phyloP scores from a whole-genome alignment of 2,113 vertebrate genomes.

The Tragelaphus scriptus region DNA sequence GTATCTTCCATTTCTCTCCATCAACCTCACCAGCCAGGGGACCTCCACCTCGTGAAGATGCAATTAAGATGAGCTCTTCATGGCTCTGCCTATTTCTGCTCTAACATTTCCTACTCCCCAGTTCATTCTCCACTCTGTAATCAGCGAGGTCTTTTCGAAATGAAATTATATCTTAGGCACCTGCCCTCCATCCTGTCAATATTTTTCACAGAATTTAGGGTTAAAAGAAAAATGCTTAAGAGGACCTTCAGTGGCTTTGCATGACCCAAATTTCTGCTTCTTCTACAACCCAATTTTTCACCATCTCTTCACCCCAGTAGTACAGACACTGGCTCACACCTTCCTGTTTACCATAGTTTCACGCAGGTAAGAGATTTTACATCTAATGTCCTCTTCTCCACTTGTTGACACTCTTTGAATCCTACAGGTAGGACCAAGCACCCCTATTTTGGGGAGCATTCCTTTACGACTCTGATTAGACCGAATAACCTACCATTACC shows the following conservation, averaged over 20 bases:
- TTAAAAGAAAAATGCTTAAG: neutral
- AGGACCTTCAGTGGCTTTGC: neutral
- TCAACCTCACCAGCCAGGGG: neutral
- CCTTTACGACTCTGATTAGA: neutral
- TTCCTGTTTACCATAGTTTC: neutral
- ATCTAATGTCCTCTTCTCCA: too few relatives aligned
- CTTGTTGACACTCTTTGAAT: neutral
- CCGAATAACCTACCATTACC: neutral
- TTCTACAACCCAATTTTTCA: neutral
- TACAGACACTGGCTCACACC: neutral
- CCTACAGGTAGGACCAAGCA: neutral
- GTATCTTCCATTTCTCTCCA: neutral
- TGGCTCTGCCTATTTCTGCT: neutral
- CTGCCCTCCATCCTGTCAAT: accelerated
- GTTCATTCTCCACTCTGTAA: neutral
- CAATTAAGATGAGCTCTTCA: neutral
- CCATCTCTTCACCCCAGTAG: neutral
- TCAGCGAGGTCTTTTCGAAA: neutral
- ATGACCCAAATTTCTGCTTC: accelerated
- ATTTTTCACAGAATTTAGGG: neutral
- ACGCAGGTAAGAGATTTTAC: neutral
- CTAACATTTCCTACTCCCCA: neutral
- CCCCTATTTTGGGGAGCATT: neutral
- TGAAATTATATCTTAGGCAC: neutral
- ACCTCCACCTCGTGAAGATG: neutral